Conservation (phyloP, 2,888 invertebrate species). For the Pelosia muscerda region DNA sequence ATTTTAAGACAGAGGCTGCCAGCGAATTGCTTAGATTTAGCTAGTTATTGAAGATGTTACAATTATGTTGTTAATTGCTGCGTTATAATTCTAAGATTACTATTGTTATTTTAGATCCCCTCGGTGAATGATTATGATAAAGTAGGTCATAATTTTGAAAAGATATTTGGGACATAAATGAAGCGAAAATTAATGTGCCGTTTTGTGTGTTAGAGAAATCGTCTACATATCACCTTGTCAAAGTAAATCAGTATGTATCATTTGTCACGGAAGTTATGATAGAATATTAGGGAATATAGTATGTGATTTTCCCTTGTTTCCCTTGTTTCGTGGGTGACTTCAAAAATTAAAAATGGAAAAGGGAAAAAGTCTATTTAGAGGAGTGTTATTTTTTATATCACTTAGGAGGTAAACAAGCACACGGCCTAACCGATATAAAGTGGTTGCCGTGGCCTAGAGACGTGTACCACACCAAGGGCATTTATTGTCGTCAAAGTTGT, state of each 20-base stretch:
- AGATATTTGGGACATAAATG: neutral
- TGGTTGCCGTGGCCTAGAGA: too few relatives aligned
- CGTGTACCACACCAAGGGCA: too few relatives aligned
- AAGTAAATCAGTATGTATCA: neutral
- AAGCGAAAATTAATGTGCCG: neutral
- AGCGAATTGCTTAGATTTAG: constrained; percentile 51
- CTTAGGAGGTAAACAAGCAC: too few relatives aligned
- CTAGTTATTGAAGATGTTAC: constrained; percentile 46
- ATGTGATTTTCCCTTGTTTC: too few relatives aligned
- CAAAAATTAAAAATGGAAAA: too few relatives aligned
- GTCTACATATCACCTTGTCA: neutral
- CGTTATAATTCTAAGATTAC: constrained; percentile 32
- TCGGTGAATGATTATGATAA: neutral
- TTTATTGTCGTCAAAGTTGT: too few relatives aligned
- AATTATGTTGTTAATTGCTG: constrained; percentile 35
- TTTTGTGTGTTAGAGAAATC: neutral
- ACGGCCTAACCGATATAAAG: too few relatives aligned
- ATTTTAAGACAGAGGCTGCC: constrained; percentile 38
- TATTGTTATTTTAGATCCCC: constrained; percentile 19
- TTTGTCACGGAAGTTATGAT: too few relatives aligned
- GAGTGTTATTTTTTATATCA: too few relatives aligned
- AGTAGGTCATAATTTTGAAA: neutral
- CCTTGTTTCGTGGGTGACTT: too few relatives aligned
- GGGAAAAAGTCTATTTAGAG: too few relatives aligned
- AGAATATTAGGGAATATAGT: too few relatives aligned